Percentiles rank a stretch among this genome's conserved stretches.
Conservation (phyloP, 2,113 vertebrate genomes). For the Saimiri boliviensis region DNA sequence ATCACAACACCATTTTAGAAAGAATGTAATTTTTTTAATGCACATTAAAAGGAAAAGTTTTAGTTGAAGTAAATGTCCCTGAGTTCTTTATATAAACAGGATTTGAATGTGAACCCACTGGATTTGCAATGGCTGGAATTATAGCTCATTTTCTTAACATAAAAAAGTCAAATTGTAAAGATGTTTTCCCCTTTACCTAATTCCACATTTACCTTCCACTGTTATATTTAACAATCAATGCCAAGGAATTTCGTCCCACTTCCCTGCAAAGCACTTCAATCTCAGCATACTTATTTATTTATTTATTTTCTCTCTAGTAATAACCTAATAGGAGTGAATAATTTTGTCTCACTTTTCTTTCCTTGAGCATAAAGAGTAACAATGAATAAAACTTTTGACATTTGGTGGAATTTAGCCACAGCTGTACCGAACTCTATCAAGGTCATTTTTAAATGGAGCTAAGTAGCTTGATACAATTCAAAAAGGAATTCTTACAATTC, state of each 20-base stretch:
- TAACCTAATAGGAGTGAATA: neutral
- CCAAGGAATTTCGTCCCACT: neutral
- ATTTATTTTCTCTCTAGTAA: constrained; percentile 11
- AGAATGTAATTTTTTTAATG: constrained; percentile 61
- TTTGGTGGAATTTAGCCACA: neutral
- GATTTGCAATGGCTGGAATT: neutral
- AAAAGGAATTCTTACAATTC: neutral
- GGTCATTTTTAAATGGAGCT: neutral
- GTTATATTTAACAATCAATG: neutral
- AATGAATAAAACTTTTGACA: constrained; percentile 30
- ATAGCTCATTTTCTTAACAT: constrained; percentile 8
- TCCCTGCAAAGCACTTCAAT: neutral
- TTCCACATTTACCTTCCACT: constrained; percentile 2
- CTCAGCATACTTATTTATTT: constrained; percentile 1
- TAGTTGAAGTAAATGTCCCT: constrained; percentile 40
- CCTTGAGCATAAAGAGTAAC: neutral
- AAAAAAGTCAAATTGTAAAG: constrained; percentile 7
- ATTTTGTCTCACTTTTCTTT: constrained; percentile 24
- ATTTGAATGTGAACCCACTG: neutral
- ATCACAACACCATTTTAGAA: constrained; percentile 30
- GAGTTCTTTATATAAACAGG: constrained; percentile 54
- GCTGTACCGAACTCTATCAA: constrained; percentile 34
- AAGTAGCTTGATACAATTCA: neutral
- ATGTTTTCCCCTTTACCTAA: neutral
- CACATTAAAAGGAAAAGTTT: constrained; percentile 56